Percentiles rank a stretch among this genome's conserved stretches.
Evolutionary conservation across 2,797 vertebrate species (phyloP).

Genomic region (Rhinoraja longicauda): DNA sequence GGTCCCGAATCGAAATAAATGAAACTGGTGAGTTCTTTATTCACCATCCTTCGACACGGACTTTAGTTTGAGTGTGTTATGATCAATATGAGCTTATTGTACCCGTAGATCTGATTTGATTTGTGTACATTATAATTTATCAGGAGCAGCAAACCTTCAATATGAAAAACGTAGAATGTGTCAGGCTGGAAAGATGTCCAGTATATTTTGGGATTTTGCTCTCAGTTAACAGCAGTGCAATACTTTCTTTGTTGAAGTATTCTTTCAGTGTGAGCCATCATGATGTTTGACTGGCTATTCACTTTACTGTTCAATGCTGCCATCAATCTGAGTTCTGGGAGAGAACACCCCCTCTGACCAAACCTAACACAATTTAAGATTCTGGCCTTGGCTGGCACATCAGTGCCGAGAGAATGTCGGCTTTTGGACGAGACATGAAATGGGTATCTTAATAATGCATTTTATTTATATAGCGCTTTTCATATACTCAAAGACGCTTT

Average conservation of each 20-base stretch:
- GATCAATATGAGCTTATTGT: background rate
- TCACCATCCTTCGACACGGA: background rate
- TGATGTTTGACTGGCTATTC: background rate
- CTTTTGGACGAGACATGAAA: background rate
- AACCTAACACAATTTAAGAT: background rate
- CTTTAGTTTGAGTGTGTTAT: background rate
- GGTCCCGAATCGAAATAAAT: slow-evolving; percentile 91
- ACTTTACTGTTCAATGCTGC: background rate
- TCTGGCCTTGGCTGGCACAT: background rate
- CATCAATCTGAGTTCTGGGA: background rate
- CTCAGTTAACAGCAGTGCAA: background rate
- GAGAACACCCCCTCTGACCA: background rate
- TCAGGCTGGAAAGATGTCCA: background rate
- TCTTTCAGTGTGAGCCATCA: background rate
- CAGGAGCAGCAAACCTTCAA: background rate
- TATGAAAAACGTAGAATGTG: background rate
- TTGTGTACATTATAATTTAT: no score
- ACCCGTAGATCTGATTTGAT: no score
- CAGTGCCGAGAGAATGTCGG: background rate
- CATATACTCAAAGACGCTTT: no score
- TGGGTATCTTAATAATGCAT: no score
- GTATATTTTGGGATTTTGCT: background rate
- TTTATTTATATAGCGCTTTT: no score
- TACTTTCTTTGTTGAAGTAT: background rate
- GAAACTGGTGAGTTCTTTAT: slow-evolving; percentile 74